Conservation (phyloP, 2,113 vertebrate genomes). For the Oryzias woworae region DNA sequence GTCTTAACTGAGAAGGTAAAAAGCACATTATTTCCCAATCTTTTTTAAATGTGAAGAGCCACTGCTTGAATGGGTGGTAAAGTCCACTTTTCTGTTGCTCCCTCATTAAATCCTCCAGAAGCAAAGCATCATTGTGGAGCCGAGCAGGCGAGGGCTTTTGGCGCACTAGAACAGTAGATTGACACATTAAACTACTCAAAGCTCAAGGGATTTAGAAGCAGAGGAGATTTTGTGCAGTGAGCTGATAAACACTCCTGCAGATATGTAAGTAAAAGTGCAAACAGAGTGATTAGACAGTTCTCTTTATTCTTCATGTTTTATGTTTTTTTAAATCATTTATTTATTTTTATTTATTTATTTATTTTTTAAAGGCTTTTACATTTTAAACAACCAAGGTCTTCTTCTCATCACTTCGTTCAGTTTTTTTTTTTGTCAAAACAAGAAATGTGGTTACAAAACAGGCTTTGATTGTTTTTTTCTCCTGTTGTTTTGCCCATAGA, state of each 20-base stretch:
- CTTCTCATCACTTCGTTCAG: no score
- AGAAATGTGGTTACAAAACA: no score
- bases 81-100: slow-evolving; percentile 17
- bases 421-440: no score
- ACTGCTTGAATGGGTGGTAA: slow-evolving; percentile 1
- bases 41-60: slow-evolving; percentile 6
- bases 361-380: no score
- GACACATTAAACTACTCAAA: slow-evolving; percentile 41
- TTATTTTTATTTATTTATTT: no score
- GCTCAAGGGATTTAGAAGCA: slow-evolving; percentile 7
- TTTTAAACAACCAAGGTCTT: no score
- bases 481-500: no score
- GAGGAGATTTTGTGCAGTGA: slow-evolving; percentile 11
- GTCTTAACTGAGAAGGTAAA: no score
- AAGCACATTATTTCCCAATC: not conserved
- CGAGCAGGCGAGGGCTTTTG: slow-evolving; percentile 41
- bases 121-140: slow-evolving; percentile 11
- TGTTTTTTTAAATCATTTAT: no score
- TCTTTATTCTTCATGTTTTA: slow-evolving; percentile 5
- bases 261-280: slow-evolving; percentile 6
- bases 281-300: slow-evolving; percentile 11
- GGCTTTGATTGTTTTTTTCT: no score
- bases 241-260: slow-evolving; percentile 26
- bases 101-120: slow-evolving; percentile 25
- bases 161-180: slow-evolving; percentile 10